Base-by-base conservation (phyloP, 1,140 invertebrate genomes). In the Hermatobates lingyangjiaoensis region DNA sequence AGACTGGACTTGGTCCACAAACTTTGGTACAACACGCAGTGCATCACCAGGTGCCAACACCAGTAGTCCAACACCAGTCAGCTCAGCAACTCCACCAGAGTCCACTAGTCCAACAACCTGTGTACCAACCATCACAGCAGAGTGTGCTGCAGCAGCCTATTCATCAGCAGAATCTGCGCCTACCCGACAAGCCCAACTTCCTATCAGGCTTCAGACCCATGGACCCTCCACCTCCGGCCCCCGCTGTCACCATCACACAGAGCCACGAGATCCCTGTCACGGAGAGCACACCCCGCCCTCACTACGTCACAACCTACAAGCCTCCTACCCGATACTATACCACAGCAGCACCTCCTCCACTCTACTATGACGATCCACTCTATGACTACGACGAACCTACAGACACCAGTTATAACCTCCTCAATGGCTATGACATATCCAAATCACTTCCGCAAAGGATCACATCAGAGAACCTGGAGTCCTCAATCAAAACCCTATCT, bases 361-460 rank as follows among this genome's bases (percentile, higher is more conserved):
- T 23, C 27, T 3, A 18, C 14, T 12, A 49, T 28, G 26, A 24
- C 20, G 30, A 23, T 30, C 27, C 12, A 24, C 38, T 27, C 18
- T 24, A 39, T 44, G 45, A 27, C 21, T 25, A 15, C 50, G 45
- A 45, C 27, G 7, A 15, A 25, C 42, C 23, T 51, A 51, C 40
- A 42, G 38, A 20, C 39, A 12, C 39, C 39, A 4, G 39, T 42
- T 20, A 42, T 14, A 5, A 67, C 45, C 66, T 80, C 25, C 58
- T 80, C 14, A 74, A 74, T 56, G 77, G 79, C 39, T 66, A 84
- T 3, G 80, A 83, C 58, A 65, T 79, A 3, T 77, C 75, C 52
- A 83, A 84, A 63, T 74, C 76, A 27, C 64, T 87, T 45, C 82
- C 82, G 1, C 76, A 83, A 54, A 77, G 73, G 12, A 68, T 86